These are phyloP conservation scores for Artemia sinica DNA, from an alignment of 2,888 invertebrate genomes.

Conservation along the genomic window DNA sequence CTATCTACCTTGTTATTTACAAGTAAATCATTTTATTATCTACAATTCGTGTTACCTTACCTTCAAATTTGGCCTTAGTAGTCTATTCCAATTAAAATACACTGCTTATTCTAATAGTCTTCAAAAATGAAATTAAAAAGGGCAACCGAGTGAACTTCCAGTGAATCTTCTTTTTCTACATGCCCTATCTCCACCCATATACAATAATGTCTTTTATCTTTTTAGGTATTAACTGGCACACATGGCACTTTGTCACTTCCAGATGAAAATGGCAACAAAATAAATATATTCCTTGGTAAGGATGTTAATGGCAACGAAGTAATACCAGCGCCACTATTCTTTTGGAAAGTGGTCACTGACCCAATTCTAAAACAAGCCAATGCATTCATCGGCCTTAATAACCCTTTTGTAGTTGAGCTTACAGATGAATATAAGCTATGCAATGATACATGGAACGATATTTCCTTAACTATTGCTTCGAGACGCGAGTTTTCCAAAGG, in stretches of 20 bases:
- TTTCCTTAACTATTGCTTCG: conserved; percentile 35
- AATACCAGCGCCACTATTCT: conserved; percentile 41
- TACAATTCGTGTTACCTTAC: too few relatives aligned
- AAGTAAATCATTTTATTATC: too few relatives aligned
- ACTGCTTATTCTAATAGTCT: too few relatives aligned
- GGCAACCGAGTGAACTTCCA: too few relatives aligned
- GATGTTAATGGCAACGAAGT: conserved; percentile 35
- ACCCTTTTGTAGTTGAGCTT: conserved; percentile 33
- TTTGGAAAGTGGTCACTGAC: conserved; percentile 44
- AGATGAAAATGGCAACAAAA: conserved; percentile 29
- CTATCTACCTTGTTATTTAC: too few relatives aligned
- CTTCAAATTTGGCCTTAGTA: too few relatives aligned
- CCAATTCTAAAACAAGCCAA: conserved; percentile 36
- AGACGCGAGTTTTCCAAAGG: background rate
- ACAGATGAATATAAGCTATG: conserved; percentile 34
- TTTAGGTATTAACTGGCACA: conserved; percentile 40
- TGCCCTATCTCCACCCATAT: too few relatives aligned
- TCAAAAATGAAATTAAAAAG: too few relatives aligned
- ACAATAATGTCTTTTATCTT: conserved; percentile 28
- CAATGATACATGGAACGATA: conserved; percentile 33
- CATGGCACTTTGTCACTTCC: conserved; percentile 42
- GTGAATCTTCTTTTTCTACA: too few relatives aligned
- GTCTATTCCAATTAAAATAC: too few relatives aligned
- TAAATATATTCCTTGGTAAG: conserved; percentile 32
- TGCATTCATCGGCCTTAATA: conserved; percentile 45